Conservation (phyloP, 1,140 invertebrate genomes). For the Heliconius hermathena region DNA sequence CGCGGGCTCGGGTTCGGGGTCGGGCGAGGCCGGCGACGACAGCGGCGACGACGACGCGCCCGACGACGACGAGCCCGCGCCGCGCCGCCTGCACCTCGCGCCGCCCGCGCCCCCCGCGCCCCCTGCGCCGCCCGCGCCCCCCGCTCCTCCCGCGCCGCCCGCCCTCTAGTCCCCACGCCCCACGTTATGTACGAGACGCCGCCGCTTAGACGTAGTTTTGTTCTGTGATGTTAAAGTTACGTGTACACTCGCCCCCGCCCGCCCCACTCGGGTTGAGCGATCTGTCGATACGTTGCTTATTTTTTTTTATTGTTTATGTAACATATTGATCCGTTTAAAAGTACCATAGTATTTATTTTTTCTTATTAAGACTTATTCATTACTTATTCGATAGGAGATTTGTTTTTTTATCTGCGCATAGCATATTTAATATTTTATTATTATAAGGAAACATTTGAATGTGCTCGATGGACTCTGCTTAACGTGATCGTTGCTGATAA, state of each 20-base stretch:
- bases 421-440: slow-evolving; percentile 55
- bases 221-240: slow-evolving; percentile 74
- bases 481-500: slow-evolving; percentile 14
- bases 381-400: slow-evolving; percentile 53
- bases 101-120: slow-evolving; percentile 44
- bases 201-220: slow-evolving; percentile 69
- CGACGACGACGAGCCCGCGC: slow-evolving; percentile 45
- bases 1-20: slow-evolving; percentile 55
- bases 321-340: slow-evolving; percentile 73
- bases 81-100: slow-evolving; percentile 46
- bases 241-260: slow-evolving; percentile 44
- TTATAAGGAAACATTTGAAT: slow-evolving; percentile 36
- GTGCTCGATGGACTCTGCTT: slow-evolving; percentile 26
- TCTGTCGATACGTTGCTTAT: slow-evolving; percentile 42
- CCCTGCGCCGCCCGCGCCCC: slow-evolving; percentile 42
- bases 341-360: slow-evolving; percentile 76
- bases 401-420: slow-evolving; percentile 57
- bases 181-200: slow-evolving; percentile 31
- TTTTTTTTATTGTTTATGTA: slow-evolving; percentile 61
- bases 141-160: slow-evolving; percentile 39
- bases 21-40: slow-evolving; percentile 56
- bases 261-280: slow-evolving; percentile 21
- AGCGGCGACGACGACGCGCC: slow-evolving; percentile 59
- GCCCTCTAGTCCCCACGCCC: slow-evolving; percentile 40
- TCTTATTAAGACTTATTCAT: slow-evolving; percentile 64